Conservation (phyloP, 2,888 invertebrate genomes). For the Oscheius sp. region DNA sequence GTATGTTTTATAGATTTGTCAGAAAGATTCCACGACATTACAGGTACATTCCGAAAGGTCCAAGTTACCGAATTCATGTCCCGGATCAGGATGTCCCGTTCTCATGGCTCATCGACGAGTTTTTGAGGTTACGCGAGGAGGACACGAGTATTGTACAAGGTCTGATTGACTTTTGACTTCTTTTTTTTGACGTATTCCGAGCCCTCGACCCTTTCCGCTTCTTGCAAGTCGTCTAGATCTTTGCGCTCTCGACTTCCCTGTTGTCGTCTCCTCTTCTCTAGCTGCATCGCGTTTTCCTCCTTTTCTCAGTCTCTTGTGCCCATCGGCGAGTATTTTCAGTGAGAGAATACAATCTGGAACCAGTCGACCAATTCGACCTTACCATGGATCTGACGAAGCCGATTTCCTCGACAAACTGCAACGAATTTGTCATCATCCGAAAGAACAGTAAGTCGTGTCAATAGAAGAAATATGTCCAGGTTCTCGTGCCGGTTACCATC, state of each 20-base stretch:
- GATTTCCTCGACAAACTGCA: slow-evolving; percentile 41
- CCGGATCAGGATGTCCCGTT: slow-evolving; percentile 48
- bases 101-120: slow-evolving; percentile 50
- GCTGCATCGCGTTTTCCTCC: background rate
- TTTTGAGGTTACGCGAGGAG: slow-evolving; percentile 37
- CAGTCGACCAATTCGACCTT: slow-evolving; percentile 48
- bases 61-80: slow-evolving; percentile 45
- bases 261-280: too few relatives aligned
- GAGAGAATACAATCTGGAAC: slow-evolving; percentile 53
- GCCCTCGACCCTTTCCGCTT: too few relatives aligned
- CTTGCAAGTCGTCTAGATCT: too few relatives aligned
- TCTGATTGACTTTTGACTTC: background rate
- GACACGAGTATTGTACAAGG: slow-evolving; percentile 5
- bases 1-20: slow-evolving; percentile 5
- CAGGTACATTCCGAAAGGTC: slow-evolving; percentile 38
- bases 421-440: slow-evolving; percentile 56
- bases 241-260: background rate
- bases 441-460: slow-evolving; percentile 55
- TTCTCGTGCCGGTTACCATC: slow-evolving; percentile 53
- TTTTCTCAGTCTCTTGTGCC: background rate
- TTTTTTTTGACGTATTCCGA: too few relatives aligned
- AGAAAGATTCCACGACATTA: background rate
- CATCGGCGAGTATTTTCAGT: slow-evolving; percentile 39
- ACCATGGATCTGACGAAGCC: slow-evolving; percentile 44
- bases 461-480: slow-evolving; percentile 32